Evolutionary conservation across 2,797 vertebrate species (phyloP), one percentile per base, ranked within the genome.

Genomic region (Sphenopsis melanotis): DNA sequence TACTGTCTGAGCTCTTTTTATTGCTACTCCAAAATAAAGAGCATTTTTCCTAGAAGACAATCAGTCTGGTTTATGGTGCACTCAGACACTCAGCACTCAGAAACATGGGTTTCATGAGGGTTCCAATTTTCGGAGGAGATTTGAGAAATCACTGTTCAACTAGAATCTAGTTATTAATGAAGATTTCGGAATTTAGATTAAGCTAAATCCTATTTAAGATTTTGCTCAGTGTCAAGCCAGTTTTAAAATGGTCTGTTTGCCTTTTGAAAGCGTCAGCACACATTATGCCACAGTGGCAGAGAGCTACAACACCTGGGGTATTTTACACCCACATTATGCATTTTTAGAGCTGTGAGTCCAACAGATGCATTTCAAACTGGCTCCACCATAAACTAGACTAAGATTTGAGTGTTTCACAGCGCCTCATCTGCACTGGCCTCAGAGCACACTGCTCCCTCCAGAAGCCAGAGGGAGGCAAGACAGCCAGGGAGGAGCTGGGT

Each of bases 41-140:
- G 97, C 96, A 97, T 57, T 97, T 98, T 78, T 96, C 98, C 98
- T 98, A 98, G 97, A 98, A 98, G 96, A 98, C 96, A 98, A 98
- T 96, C 97, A 98, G 94, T 97, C 98, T 97, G 8, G 53, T 97
- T 98, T 97, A 97, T 49, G 93, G 94, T 81, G 68, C 57, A 90
- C 77, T 78, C 5, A 5, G 89, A 95, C 90, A n/a, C n/a, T n/a
- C n/a, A n/a, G n/a, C n/a, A n/a, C n/a, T n/a, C n/a, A n/a, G n/a
- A n/a, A n/a, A n/a, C n/a, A 87, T 0, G 32, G 69, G 69, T 93
- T 83, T 57, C 71, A 83, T 0, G 0, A 61, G 71, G 74, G 13
- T 19, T 94, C 83, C 66, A 76, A 93, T 78, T 91, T 90, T 11
- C 12, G 4, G 42, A 55, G 41, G 55, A 53, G 82, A 93, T 94